Base-by-base conservation (phyloP, 2,113 vertebrate genomes). In the Ornithorhynchus anatinus region DNA sequence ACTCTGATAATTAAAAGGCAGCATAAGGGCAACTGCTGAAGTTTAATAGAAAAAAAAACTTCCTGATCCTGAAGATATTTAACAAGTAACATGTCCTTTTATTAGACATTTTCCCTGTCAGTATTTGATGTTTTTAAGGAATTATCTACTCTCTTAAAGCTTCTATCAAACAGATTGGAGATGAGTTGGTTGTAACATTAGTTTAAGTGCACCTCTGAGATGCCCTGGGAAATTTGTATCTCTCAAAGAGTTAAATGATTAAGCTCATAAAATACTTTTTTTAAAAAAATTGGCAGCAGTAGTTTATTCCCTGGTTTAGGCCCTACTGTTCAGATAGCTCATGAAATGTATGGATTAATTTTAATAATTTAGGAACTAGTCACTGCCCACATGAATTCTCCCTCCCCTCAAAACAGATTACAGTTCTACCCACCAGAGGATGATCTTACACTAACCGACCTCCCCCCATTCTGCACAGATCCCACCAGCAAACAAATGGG, bases 311-410 rank as follows among this genome's bases (percentile, higher is more conserved):
- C 35, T n/a, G n/a, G n/a, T n/a, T n/a, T n/a, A n/a, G n/a, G n/a
- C n/a, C 48, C 5, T 15, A 59, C 19, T 14, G 22, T 63, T 59
- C 2, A 42, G 47, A 58, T 43, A 73, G 64, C 44, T 48, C 20
- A 5, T 53, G 59, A 65, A 81, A 82, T 72, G 77, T 70, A 82
- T 45, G 70, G 45, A 29, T 85, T 84, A 80, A 84, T 87, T 80
- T 80, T 57, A 39, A 61, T 70, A 50, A 38, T 42, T 51, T 52
- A 75, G 29, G 47, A 59, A 32, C 50, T 19, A 42, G 23, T 4
- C 14, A 58, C n/a, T 70, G 54, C 36, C 27, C 58, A 61, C n/a
- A n/a, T n/a, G n/a, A n/a, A n/a, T n/a, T n/a, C n/a, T n/a, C n/a
- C n/a, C n/a, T n/a, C n/a, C n/a, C n/a, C n/a, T n/a, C n/a, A n/a